Conservation (phyloP, 2,113 vertebrate genomes). For the Lampris incognitus region DNA sequence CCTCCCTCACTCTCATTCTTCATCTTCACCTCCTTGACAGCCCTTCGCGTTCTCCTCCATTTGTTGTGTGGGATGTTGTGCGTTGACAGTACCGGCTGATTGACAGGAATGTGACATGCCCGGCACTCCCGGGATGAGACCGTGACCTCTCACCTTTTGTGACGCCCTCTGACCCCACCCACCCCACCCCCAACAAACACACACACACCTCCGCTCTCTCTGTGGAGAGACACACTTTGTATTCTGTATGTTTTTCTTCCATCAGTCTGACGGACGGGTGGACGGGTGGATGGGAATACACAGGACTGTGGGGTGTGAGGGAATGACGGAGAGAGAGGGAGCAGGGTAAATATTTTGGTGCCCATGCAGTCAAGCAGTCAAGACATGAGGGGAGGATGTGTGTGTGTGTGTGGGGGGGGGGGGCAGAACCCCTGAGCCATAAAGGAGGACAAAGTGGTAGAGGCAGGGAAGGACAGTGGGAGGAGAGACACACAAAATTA, state of each 20-base stretch:
- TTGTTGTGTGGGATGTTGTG: slow-evolving; percentile 8
- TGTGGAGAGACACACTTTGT: slow-evolving; percentile 40
- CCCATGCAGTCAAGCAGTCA: background rate
- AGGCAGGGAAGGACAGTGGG: background rate
- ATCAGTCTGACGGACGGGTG: slow-evolving; percentile 55
- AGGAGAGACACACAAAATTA: background rate
- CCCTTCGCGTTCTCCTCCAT: slow-evolving; percentile 1
- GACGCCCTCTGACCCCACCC: slow-evolving; percentile 58
- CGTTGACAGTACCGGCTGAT: slow-evolving; percentile 53
- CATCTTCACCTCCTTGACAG: slow-evolving; percentile 16
- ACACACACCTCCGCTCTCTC: slow-evolving; percentile 39
- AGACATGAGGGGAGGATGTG: background rate
- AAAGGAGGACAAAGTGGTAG: background rate
- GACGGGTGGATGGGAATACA: slow-evolving; percentile 32
- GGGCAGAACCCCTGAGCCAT: too few species aligned
- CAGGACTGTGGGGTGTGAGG: slow-evolving; percentile 21
- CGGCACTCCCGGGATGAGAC: slow-evolving; percentile 60
- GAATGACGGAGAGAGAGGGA: slow-evolving; percentile 14
- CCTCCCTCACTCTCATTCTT: background rate
- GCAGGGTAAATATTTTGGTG: background rate
- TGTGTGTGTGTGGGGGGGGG: slow-evolving; percentile 6
- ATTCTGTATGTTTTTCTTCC: slow-evolving; percentile 34
- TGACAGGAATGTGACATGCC: slow-evolving; percentile 67
- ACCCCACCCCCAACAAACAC: background rate
- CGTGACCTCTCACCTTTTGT: slow-evolving; percentile 57